Conservation (phyloP, 2,797 vertebrate species). For the Pseudochaenichthys georgianus region DNA sequence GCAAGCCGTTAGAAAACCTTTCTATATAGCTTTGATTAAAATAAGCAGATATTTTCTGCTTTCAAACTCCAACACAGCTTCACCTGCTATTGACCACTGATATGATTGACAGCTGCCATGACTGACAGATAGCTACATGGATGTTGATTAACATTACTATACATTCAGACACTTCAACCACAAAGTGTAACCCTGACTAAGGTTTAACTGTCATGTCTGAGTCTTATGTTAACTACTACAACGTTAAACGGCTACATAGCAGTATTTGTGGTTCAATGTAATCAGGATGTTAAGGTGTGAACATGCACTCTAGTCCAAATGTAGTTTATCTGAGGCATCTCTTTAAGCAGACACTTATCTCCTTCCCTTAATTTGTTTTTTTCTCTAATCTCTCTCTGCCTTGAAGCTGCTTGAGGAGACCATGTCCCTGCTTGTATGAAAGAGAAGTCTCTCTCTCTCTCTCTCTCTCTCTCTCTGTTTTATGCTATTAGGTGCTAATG, state of each 20-base stretch:
- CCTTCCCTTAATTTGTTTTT: slow-evolving; percentile 38
- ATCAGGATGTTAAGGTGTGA: background rate
- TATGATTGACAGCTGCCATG: background rate
- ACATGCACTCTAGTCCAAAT: slow-evolving; percentile 14
- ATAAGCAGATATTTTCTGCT: background rate
- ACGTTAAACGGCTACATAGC: background rate
- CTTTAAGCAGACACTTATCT: slow-evolving; percentile 54
- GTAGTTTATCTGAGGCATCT: slow-evolving; percentile 33
- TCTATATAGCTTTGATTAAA: too few relatives aligned
- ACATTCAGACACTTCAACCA: background rate
- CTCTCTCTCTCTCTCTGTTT: slow-evolving; percentile 32
- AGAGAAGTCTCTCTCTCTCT: slow-evolving; percentile 45
- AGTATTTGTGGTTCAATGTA: background rate
- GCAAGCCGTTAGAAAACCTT: background rate
- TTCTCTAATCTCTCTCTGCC: slow-evolving; percentile 77
- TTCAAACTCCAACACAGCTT: background rate
- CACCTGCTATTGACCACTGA: background rate
- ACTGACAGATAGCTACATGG: background rate
- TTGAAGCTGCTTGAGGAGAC: slow-evolving; percentile 69
- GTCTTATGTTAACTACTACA: background rate
- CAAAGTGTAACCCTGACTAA: background rate
- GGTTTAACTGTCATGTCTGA: background rate
- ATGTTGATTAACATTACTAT: background rate
- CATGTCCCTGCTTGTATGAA: slow-evolving; percentile 73
- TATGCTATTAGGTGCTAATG: background rate